These are phyloP conservation scores for Macroglossus sobrinus DNA, from an alignment of 2,113 vertebrate species.

Conservation along the genomic window DNA sequence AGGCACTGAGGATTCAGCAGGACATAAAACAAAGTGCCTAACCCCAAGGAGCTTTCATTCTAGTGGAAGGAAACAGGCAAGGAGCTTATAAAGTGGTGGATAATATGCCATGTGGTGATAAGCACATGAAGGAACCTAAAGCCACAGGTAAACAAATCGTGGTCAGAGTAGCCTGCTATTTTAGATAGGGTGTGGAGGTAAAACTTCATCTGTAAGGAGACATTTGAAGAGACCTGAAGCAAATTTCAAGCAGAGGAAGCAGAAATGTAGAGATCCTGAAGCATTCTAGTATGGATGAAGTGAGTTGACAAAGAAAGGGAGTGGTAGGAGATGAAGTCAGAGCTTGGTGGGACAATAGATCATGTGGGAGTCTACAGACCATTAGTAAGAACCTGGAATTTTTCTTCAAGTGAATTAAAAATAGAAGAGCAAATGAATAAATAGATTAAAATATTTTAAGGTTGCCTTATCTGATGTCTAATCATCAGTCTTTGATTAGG, in stretches of 20 bases:
- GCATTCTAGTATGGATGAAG: too few species aligned
- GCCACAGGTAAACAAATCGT: not conserved
- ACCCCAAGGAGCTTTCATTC: not conserved
- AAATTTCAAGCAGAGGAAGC: not conserved
- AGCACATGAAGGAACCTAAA: not conserved
- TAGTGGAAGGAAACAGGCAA: not conserved
- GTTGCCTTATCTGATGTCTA: not conserved
- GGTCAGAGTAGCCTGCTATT: not conserved
- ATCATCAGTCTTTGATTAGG: not conserved
- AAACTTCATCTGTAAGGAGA: not conserved
- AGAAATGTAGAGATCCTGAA: not conserved
- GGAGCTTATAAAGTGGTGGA: not conserved
- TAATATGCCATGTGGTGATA: not conserved
- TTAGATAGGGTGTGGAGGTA: not conserved
- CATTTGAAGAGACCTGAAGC: not conserved
- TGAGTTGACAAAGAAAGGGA: not conserved
- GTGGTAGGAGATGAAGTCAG: not conserved
- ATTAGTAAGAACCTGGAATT: not conserved
- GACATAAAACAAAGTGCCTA: not conserved
- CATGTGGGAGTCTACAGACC: not conserved
- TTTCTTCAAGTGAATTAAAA: constrained; percentile 9
- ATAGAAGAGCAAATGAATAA: not conserved
- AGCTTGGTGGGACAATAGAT: not conserved
- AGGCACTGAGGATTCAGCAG: not conserved
- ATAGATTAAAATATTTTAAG: not conserved